Conservation (phyloP, 2,888 invertebrate genomes). For the Dryomyza anilis region DNA sequence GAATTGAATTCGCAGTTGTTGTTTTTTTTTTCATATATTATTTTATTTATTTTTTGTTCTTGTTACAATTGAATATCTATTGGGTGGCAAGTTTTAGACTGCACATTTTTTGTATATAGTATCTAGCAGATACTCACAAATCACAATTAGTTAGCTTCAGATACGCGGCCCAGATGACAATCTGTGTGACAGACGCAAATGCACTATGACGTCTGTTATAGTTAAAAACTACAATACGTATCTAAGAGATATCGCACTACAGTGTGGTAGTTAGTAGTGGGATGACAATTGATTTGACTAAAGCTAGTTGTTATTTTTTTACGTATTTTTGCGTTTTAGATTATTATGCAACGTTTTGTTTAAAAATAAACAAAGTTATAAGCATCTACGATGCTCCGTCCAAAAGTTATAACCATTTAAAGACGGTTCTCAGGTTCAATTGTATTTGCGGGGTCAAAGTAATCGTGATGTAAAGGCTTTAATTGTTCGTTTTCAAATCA, state of each 20-base stretch:
- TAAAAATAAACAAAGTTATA: no score
- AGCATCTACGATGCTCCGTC: no score
- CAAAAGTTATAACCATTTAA: no score
- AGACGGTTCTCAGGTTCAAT: no score
- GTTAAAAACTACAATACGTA: constrained; percentile 31
- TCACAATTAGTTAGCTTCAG: constrained; percentile 19
- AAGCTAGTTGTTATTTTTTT: constrained; percentile 35
- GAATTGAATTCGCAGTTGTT: neutral
- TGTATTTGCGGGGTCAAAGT: no score
- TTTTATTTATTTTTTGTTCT: constrained; percentile 5
- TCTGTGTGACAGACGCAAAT: constrained; percentile 2
- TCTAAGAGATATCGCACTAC: constrained; percentile 29
- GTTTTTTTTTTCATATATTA: neutral
- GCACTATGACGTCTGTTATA: constrained; percentile 10
- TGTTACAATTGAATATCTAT: neutral
- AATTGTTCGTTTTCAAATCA: no score
- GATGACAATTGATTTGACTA: constrained; percentile 41
- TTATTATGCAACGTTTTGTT: no score
- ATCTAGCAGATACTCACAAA: constrained; percentile 16
- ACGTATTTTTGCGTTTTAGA: constrained; percentile 19
- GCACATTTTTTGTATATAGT: constrained; percentile 1
- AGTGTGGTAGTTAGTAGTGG: no score
- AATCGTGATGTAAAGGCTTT: no score
- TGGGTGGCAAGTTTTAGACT: neutral
- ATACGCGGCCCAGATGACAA: neutral